Base-by-base conservation (phyloP, 2,113 vertebrate genomes). In the Machaerirhynchus nigripectus region DNA sequence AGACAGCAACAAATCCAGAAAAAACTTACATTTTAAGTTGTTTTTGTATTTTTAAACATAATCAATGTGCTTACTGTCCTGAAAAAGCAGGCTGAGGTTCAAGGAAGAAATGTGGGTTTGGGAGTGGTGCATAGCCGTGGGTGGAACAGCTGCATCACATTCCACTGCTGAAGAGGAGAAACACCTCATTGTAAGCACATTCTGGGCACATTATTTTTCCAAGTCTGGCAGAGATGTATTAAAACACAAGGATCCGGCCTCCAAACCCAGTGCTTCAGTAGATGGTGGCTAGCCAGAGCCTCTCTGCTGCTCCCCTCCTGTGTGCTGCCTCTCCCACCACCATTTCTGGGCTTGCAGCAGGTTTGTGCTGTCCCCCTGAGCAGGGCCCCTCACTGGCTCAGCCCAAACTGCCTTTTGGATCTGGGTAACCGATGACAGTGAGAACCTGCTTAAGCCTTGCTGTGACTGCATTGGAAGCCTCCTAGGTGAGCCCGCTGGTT, bases 221-320 rank as follows among this genome's bases (percentile, higher is more conserved):
- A 77, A 15, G 18, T 46, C 74, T 77, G 53, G 49, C 10, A 94
- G 44, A 91, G 24, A 23, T 27, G 23, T 28, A 30, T 53, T 61
- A 69, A 75, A 95, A 64, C 28, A 73, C 11, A 61, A 49, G 28
- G 31, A 71, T 81, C 13, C 42, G 78, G 50, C 10, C 42, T 91
- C 13, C 37, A 47, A 78, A n/a, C 19, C 0, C 1, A 18, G 15
- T n/a, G 7, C 27, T 63, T 63, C 37, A 59, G 17, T 4, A 46
- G 28, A 8, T 56, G 13, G 17, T 40, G 46, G 37, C 13, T 1
- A 3, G 20, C 35, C 44, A 42, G 2, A 11, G 13, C 19, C 7
- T 26, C 26, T 31, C 30, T 74, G 33, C 20, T 65, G 4, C 13
- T 81, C 18, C 15, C 5, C 10, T 57, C 8, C 35, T 4, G 0